Conservation (phyloP, 2,113 vertebrate species). For the Mesoclemmys tuberculata region DNA sequence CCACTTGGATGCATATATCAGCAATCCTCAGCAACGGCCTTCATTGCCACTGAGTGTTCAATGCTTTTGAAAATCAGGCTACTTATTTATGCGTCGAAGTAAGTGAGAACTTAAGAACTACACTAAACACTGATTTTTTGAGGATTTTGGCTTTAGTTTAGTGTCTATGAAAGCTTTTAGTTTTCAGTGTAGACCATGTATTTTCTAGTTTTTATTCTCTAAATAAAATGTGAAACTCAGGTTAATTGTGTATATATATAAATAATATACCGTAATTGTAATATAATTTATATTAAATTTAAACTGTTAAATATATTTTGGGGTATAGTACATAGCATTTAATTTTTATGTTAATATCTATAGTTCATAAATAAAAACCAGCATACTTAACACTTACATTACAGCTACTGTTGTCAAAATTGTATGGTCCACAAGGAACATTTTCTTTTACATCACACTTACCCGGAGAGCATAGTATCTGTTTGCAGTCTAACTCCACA, state of each 20-base stretch:
- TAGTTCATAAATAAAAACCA: neutral
- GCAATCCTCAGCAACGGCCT: neutral
- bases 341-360: neutral
- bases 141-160: neutral
- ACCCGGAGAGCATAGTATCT: constrained; percentile 87
- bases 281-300: neutral
- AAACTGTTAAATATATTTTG: neutral
- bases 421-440: constrained; percentile 83
- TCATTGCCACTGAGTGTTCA: fast-evolving
- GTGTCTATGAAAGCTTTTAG: neutral
- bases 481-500: constrained; percentile 90
- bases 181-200: neutral
- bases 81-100: neutral
- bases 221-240: neutral
- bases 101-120: neutral
- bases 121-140: neutral
- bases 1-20: fast-evolving
- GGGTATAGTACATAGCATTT: neutral
- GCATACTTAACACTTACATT: neutral
- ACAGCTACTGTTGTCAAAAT: constrained; percentile 86
- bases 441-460: constrained; percentile 88
- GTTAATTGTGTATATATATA: neutral
- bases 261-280: neutral
- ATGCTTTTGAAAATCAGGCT: neutral
- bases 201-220: neutral